Base-by-base conservation (phyloP, 2,797 vertebrate species). In the Tragelaphus oryx region DNA sequence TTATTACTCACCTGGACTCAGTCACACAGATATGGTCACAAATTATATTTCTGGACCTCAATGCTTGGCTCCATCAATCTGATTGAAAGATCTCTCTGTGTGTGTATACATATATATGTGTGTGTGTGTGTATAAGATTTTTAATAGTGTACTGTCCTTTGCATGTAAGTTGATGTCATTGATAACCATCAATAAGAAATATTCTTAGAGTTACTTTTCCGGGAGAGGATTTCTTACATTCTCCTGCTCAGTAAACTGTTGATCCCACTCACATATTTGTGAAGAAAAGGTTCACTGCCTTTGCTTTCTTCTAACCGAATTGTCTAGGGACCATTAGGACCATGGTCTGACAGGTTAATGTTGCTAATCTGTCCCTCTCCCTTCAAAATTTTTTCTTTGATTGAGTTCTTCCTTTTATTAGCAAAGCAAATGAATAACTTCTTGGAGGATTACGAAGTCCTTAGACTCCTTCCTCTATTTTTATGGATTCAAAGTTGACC, bases 401-500 rank as follows among this genome's bases (percentile, higher is more conserved):
- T 46, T 80, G 57, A 4, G 33, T 79, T 85, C 6, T 75, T 88
- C 20, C 5, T 71, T 71, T 74, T 17, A 82, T 74, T 44, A 48
- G 62, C 48, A 75, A 93, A 62, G 33, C 3, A 4, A 46, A 41
- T 94, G 80, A 55, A 13, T 79, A 62, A 87, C 30, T 93, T 93
- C 86, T 44, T 94, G 46, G 16, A 90, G n/a, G 48, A 91, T 93
- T 68, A 46, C 59, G 13, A 74, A 82, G 81, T 94, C 85, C 46
- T 82, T 86, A 92, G 46, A 8, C 52, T 80, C 91, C 76, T 82
- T 50, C 26, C 20, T 10, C 30, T 65, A 11, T 71, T 91, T 86
- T 91, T 89, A 17, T 93, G 24, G n/a, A 59, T 95, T 96, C 50
- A 33, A 59, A 88, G 11, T 65, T 95, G 78, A 96, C 68, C 44